Conservation (phyloP, 2,888 invertebrate species). For the Habrosyne pyritoides region DNA sequence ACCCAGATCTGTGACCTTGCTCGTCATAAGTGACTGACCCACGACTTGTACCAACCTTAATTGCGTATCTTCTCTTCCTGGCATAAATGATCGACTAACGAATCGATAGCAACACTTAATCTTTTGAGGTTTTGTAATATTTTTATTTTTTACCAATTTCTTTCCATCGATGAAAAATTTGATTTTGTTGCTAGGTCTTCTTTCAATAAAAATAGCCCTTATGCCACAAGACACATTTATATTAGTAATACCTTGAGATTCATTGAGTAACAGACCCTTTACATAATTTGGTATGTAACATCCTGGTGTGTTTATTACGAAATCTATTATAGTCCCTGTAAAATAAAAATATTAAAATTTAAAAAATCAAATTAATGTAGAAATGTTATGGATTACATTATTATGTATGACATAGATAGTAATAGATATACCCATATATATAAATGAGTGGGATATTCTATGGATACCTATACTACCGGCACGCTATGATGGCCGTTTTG, state of each 20-base stretch:
- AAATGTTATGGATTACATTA: too few species aligned
- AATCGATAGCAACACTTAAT: constrained; percentile 54
- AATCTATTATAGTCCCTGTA: constrained; percentile 31
- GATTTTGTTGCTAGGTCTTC: constrained; percentile 32
- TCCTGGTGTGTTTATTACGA: constrained; percentile 54
- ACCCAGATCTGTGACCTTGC: too few species aligned
- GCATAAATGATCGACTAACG: constrained; percentile 31
- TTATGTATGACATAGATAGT: too few species aligned
- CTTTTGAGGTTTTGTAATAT: constrained; percentile 18
- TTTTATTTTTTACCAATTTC: constrained; percentile 34
- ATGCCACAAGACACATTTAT: not conserved
- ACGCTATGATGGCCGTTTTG: too few species aligned
- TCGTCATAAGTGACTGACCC: too few species aligned
- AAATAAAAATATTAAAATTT: constrained; percentile 7
- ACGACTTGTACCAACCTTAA: constrained; percentile 52
- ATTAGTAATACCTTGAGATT: constrained; percentile 12
- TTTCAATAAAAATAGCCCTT: constrained; percentile 37
- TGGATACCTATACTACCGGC: too few species aligned
- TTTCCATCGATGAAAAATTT: constrained; percentile 41
- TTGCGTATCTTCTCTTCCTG: constrained; percentile 35
- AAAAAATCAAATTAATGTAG: too few species aligned
- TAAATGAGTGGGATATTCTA: too few species aligned
- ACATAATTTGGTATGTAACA: constrained; percentile 60
- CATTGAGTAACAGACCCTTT: constrained; percentile 39
- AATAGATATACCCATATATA: too few species aligned